Base-by-base conservation (phyloP, 2,113 vertebrate species). In the Muntiacus reevesi region DNA sequence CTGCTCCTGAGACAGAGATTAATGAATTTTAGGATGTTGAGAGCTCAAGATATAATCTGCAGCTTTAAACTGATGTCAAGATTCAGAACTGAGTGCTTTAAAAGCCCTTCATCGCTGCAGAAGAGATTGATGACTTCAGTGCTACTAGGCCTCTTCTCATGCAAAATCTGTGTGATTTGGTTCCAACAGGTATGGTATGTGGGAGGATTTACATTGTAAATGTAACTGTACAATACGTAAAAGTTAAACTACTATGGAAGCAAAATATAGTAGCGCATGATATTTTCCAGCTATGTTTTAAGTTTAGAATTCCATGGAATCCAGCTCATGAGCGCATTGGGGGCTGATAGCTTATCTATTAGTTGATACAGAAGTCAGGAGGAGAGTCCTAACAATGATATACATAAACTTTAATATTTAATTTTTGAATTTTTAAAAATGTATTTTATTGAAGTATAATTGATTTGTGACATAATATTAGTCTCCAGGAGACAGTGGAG, bases 1-100 rank as follows among this genome's bases (percentile, higher is more conserved):
- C 94, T 94, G 55, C 94, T 40, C 97, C 43, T 60, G 83, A 55
- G 96, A 94, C 95, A 97, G 93, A 97, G 98, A 97, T 97, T 86
- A 97, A 97, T 98, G 97, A 95, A 94, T 91, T 96, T 97, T 82
- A 82, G 94, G 85, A 97, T 98, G 59, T 76, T 98, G 60, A 96
- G 88, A 96, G 95, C 94, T 93, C 88, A 94, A 97, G 97, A 97
- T 98, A 96, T 57, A 91, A 98, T 98, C 96, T 98, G 43, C 89
- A 85, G 96, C 85, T 92, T 98, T 97, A 98, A 97, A 97, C 90
- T 40, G 6, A 92, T 95, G 97, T 98, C 97, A 97, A 60, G 95
- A 94, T 91, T 90, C 54, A 91, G 87, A 97, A 95, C 45, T 95
- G 97, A 97, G 97, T 74, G 94, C 96, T 97, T 96, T 47, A 96